Base-by-base conservation (phyloP, 2,797 vertebrate species). In the Anomalospiza imberbis region DNA sequence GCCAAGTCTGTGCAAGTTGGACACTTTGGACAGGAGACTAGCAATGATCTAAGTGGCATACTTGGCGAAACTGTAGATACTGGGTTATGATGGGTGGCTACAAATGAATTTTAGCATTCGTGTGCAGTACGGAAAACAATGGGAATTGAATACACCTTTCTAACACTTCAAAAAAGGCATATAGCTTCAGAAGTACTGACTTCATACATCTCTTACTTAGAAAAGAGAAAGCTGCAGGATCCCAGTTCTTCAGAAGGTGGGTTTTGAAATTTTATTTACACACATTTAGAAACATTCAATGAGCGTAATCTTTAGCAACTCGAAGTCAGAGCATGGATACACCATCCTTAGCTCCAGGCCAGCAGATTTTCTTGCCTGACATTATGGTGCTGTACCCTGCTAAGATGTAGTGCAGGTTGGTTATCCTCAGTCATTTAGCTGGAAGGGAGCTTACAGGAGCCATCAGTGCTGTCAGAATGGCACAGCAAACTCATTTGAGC, bases 311-410 rank as follows among this genome's bases (percentile, higher is more conserved):
- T 88, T 42, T 25, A 61, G 45, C 29, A 36, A 21, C 38, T 77
- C 3, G 0, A 58, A 76, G 77, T 71, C 24, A 62, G 42, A 45
- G 54, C 36, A 16, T 0, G 0, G 24, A n/a, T 63, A 5, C 0
- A 0, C 28, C 48, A 17, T 40, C 61, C 17, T 45, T 85, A 5
- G 8, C 68, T 83, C 31, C 58, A 54, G 13, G 18, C 18, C 42
- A 10, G 2, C 65, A 38, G 24, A 22, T 79, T 76, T 96, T 88
- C 47, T 78, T 57, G 29, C 13, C 29, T 71, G 9, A 4, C 20
- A 1, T 82, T 44, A 19, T n/a, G 45, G 11, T 89, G 29, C 50
- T 68, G 45, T 67, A 21, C 34, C 26, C 21, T 25, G 7, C 42
- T 61, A 62, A 70, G 61, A 54, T 58, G 53, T 48, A 40, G 25